Percentiles rank a stretch among this genome's conserved stretches.
Conservation (phyloP, 2,797 vertebrate genomes). For the Amblyopsis hoosieri region DNA sequence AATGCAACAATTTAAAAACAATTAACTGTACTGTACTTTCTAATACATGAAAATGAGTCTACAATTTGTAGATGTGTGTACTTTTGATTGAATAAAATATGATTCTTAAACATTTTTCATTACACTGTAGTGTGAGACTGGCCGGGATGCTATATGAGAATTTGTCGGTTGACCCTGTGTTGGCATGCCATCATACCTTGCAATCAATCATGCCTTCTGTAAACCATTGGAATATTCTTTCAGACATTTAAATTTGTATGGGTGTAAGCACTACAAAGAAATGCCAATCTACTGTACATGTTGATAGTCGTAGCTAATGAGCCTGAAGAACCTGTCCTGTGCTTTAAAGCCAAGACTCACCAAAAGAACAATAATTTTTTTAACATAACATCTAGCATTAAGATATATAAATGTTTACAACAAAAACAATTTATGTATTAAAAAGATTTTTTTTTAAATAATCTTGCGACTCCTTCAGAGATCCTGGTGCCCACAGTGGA, state of each 20-base stretch:
- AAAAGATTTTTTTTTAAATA: no score
- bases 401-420: background rate
- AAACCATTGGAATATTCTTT: constrained; percentile 42
- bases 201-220: constrained; percentile 20
- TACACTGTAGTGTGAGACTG: background rate
- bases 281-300: constrained; percentile 32
- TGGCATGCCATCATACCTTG: constrained; percentile 27
- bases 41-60: constrained; percentile 80
- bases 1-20: constrained; percentile 73
- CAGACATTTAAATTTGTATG: constrained; percentile 47
- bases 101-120: constrained; percentile 41
- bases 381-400: background rate
- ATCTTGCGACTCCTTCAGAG: no score
- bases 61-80: constrained; percentile 80
- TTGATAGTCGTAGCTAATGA: constrained; percentile 60
- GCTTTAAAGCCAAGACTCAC: no score
- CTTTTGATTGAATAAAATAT: constrained; percentile 82
- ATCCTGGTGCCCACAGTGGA: no score
- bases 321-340: constrained; percentile 11
- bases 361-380: background rate
- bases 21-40: constrained; percentile 84
- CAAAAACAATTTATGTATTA: no score
- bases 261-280: constrained; percentile 52
- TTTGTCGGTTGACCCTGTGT: constrained; percentile 20
- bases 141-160: constrained; percentile 13